Base-by-base conservation (phyloP, 2,113 vertebrate genomes). In the Cyanistes caeruleus region DNA sequence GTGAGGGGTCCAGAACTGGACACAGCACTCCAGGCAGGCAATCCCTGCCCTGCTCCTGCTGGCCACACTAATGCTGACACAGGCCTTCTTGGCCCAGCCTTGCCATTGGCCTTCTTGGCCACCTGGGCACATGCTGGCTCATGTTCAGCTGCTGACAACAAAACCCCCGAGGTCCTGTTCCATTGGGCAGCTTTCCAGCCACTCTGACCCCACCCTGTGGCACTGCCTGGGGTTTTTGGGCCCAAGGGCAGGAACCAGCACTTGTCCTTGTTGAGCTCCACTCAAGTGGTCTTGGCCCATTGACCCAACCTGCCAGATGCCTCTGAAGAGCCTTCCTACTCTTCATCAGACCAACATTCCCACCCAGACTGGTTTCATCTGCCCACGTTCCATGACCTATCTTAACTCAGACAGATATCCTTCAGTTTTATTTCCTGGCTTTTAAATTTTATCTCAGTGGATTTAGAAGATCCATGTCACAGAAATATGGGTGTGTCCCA, bases 121-220 rank as follows among this genome's bases (percentile, higher is more conserved):
- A 16, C 37, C 51, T 33, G 37, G 44, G 4, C 22, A 33, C 15
- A 28, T 2, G 0, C 4, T 52, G 77, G 13, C 3, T 81, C 27
- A 39, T 28, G 37, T 67, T 33, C 15, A 65, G 18, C 27, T 1
- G 10, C 35, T 44, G 17, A 33, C 3, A 4, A 10, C 27, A 43
- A 79, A 0, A 10, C 0, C 6, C 5, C 5, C 5, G 22, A 28
- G 2, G 4, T 31, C 10, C 18, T 81, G 28, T 20, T 44, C 19
- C 33, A 6, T 1, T 4, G 9, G 14, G 22, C 8, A 19, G 3
- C 8, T 73, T 65, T 80, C 31, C 51, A 65, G 5, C 4, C 43
- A 11, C 35, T 58, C 35, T 65, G 9, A 7, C 8, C 11, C 25
- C 35, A 25, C 35, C 5, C 65, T 2, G 1, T 24, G 27, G 27